Percentiles rank a stretch among this genome's conserved stretches.
Evolutionary conservation across 2,113 vertebrate species (phyloP).

Genomic region (Oncorhynchus mykiss): DNA sequence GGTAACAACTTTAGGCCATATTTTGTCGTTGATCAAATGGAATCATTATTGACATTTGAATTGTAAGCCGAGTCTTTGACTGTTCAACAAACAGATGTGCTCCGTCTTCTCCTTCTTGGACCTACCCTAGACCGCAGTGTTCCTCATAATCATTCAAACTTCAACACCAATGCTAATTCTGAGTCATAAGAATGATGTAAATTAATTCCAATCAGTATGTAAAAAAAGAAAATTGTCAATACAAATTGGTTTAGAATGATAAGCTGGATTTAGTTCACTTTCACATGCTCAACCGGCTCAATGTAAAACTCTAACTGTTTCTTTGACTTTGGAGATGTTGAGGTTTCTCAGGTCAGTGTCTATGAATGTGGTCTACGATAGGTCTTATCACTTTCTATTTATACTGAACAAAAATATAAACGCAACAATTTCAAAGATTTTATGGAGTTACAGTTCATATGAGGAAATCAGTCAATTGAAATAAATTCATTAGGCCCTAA

Average conservation of each 20-base stretch:
- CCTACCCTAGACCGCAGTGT: slow-evolving; percentile 70
- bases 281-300: not conserved
- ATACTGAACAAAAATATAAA: no score
- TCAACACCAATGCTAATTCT: not conserved
- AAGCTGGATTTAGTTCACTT: not conserved
- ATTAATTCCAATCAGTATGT: not conserved
- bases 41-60: slow-evolving; percentile 58
- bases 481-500: no score
- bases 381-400: slow-evolving; percentile 55
- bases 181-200: slow-evolving; percentile 22
- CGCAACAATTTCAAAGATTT: no score
- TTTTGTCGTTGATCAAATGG: slow-evolving; percentile 51
- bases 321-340: not conserved
- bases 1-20: slow-evolving; percentile 33
- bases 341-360: not conserved
- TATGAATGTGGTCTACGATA: slow-evolving; percentile 68
- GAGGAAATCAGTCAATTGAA: no score
- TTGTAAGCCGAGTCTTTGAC: slow-evolving; percentile 52
- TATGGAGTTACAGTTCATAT: no score
- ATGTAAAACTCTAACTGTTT: not conserved
- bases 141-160: slow-evolving; percentile 31
- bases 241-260: not conserved
- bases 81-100: slow-evolving; percentile 46
- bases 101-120: slow-evolving; percentile 67
- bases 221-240: no score